A percentile compares a stretch with the other conserved stretches of the same genome.
phyloP scores from a whole-genome alignment of 2,113 vertebrate species.

The Pedionomus torquatus region DNA sequence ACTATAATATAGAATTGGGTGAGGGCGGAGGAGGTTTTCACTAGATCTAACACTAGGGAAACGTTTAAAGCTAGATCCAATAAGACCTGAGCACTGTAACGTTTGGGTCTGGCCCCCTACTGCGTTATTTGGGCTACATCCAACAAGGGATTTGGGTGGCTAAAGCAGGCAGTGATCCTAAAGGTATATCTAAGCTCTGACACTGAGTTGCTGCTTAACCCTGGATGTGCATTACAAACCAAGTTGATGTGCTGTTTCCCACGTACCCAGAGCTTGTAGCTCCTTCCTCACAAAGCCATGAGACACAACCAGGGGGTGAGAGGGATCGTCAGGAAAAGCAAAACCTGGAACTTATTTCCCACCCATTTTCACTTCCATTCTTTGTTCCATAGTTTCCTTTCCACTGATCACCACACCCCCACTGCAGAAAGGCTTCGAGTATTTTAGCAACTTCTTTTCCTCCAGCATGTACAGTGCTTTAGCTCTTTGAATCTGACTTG shows the following conservation, averaged over 20 bases:
- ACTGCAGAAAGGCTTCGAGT: neutral
- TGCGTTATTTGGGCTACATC: neutral
- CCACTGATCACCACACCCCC: neutral
- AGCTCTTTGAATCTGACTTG: neutral
- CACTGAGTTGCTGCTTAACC: neutral
- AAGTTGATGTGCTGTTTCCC: neutral
- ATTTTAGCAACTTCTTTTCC: neutral
- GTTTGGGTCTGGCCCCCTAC: neutral
- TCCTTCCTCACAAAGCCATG: neutral
- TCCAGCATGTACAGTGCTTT: neutral
- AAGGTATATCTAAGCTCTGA: neutral
- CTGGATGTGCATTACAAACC: neutral
- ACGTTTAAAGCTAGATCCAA: neutral
- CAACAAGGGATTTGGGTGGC: neutral
- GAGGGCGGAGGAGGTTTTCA: neutral
- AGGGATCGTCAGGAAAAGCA: neutral
- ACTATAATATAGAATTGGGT: neutral
- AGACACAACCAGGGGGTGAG: neutral
- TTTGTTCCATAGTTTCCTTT: neutral
- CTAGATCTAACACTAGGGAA: neutral
- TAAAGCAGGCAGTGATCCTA: neutral
- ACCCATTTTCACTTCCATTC: neutral
- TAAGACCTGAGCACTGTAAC: neutral
- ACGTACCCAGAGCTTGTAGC: neutral
- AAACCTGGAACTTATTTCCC: neutral